Base-by-base conservation (phyloP, 2,113 vertebrate genomes). In the Carollia perspicillata region DNA sequence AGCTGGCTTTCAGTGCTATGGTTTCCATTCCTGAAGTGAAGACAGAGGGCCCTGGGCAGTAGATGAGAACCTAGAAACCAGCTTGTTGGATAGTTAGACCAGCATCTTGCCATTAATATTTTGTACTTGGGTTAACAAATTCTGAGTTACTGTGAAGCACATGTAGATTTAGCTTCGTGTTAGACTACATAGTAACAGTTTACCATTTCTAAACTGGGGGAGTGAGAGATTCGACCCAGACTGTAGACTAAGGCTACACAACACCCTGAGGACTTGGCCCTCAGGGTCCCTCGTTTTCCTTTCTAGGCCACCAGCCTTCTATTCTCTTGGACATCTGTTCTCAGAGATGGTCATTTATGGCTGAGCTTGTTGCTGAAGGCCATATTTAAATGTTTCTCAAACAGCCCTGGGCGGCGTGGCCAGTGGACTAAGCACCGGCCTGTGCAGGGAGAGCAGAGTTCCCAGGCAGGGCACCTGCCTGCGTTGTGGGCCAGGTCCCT, bases 21-120 rank as follows among this genome's bases (percentile, higher is more conserved):
- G 68, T 96, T 95, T 96, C 93, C 65, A 93, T 94, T 95, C 55
- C 92, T 94, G 30, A 96, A 89, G 55, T 88, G 55, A 83, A 96
- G 80, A 71, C 33, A 5, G n/a, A n/a, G 44, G 74, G 22, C 42
- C 8, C 47, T 63, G 74, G 49, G 17, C 78, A 84, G 47, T 58
- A 60, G 53, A 63, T 66, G 53, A 55, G 65, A 96, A 95, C 68
- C 69, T 93, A 66, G 63, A 95, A 92, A 74, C 37, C 65, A 10
- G 8, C 30, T 89, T 81, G 2, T 33, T 53, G 16, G 69, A 3
- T 71, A 74, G 37, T 68, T 90, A 85, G 44, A 22, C 68, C 66
- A 90, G 63, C 63, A 89, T 93, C 72, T 93, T 37, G 35, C 71
- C 42, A 30, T 91, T 88, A 92, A 55, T 85, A 71, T 68, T 93